A percentile compares a stretch with the other conserved stretches of the same genome.
phyloP scores from a whole-genome alignment of 2,113 vertebrate genomes.

The Podarcis cretensis region DNA sequence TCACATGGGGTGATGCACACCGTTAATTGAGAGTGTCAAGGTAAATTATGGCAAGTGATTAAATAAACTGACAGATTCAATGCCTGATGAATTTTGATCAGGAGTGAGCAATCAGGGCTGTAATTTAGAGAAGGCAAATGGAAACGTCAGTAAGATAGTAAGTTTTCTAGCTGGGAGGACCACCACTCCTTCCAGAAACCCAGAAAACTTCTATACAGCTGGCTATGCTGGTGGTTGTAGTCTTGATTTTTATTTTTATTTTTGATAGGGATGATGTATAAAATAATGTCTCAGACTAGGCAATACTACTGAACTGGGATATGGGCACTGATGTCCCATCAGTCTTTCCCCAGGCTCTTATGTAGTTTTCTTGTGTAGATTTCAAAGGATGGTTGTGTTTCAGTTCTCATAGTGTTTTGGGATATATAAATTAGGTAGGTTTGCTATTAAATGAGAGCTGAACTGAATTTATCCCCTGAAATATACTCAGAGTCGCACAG shows the following conservation, averaged over 20 bases:
- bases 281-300: not conserved
- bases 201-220: constrained; percentile 50
- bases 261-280: not conserved
- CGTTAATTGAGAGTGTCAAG: constrained; percentile 66
- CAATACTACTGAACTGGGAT: not conserved
- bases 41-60: constrained; percentile 64
- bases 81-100: constrained; percentile 52
- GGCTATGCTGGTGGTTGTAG: not conserved
- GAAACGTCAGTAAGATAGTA: constrained; percentile 58
- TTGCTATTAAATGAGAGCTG: too few relatives aligned
- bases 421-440: too few relatives aligned
- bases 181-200: not conserved
- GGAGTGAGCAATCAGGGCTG: constrained; percentile 38
- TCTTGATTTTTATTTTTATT: not conserved
- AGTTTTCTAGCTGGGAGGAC: constrained; percentile 50
- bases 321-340: not conserved
- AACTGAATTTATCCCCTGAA: too few relatives aligned
- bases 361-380: not conserved
- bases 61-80: constrained; percentile 67
- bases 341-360: too few relatives aligned
- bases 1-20: constrained; percentile 34
- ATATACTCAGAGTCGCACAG: too few relatives aligned
- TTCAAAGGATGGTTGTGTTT: too few relatives aligned
- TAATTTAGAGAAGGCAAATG: constrained; percentile 52
- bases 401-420: too few relatives aligned